A percentile compares a stretch with the other conserved stretches of the same genome.
Evolutionary conservation across 2,113 vertebrate species (phyloP).

Genomic region (Capricornis sumatraensis): DNA sequence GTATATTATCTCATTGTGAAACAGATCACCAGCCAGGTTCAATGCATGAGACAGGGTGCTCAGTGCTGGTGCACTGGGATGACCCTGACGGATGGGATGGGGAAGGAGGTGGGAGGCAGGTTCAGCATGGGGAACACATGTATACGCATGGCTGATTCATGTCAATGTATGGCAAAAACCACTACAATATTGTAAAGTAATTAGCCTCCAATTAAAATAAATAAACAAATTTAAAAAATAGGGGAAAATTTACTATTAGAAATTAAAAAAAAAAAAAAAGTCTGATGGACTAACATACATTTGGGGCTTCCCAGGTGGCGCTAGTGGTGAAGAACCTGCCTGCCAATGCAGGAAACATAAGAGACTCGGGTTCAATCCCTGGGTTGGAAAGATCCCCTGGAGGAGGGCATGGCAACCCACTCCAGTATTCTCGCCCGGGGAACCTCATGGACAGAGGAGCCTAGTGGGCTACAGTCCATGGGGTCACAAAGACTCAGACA

Average conservation of each 20-base stretch:
- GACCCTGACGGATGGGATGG: not conserved
- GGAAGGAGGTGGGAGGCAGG: not conserved
- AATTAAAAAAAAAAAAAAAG: not conserved
- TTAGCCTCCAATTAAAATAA: not conserved
- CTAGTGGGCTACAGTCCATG: not conserved
- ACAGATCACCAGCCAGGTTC: not conserved
- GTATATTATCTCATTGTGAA: not conserved
- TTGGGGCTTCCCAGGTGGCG: not conserved
- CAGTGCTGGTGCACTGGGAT: not conserved
- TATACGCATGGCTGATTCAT: not conserved
- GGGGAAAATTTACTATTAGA: not conserved
- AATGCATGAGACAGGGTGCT: not conserved
- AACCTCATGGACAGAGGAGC: not conserved
- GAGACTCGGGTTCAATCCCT: not conserved
- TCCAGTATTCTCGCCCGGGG: not conserved
- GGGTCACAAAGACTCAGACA: not conserved
- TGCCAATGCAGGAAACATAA: not conserved
- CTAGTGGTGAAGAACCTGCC: not conserved
- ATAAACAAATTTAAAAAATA: not conserved
- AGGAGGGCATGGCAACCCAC: not conserved
- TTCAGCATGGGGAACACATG: not conserved
- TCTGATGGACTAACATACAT: fast-evolving
- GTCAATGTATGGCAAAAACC: not conserved
- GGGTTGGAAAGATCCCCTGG: not conserved
- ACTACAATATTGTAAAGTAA: not conserved